Evolutionary conservation across 1,140 invertebrate genomes (phyloP).

Genomic region (Brachionus asplanchnoidis): DNA sequence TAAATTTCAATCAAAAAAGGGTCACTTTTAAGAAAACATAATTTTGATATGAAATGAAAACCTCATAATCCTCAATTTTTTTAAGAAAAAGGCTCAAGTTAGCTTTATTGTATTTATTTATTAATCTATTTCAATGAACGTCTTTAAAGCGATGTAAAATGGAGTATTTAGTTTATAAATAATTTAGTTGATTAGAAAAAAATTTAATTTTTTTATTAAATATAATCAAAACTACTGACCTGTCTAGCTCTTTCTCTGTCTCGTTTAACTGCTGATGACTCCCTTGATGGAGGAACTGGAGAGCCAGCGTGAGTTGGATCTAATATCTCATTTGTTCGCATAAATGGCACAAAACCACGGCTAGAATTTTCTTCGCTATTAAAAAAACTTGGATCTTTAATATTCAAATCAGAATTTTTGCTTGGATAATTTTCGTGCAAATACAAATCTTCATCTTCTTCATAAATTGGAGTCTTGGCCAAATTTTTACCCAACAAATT

Average conservation of each 20-base stretch:
- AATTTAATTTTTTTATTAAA: too few species aligned
- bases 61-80: too few species aligned
- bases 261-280: constrained; percentile 46
- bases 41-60: too few species aligned
- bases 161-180: too few species aligned
- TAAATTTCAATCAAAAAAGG: too few species aligned
- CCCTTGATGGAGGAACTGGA: constrained; percentile 52
- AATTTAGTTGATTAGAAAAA: too few species aligned
- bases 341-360: constrained; percentile 53
- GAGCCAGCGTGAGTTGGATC: constrained; percentile 51
- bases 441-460: constrained; percentile 35
- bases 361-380: background rate
- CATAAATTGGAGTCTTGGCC: constrained; percentile 2
- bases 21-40: too few species aligned
- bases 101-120: too few species aligned
- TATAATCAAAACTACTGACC: too few species aligned
- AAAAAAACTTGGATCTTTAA: background rate
- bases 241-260: constrained; percentile 48
- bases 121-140: too few species aligned
- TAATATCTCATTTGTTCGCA: constrained; percentile 52
- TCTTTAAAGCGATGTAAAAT: too few species aligned
- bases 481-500: constrained; percentile 19
- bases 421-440: background rate
- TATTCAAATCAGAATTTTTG: background rate
- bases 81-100: too few species aligned